phyloP scores from a whole-genome alignment of 2,113 vertebrate species.

The Xenopus borealis region DNA sequence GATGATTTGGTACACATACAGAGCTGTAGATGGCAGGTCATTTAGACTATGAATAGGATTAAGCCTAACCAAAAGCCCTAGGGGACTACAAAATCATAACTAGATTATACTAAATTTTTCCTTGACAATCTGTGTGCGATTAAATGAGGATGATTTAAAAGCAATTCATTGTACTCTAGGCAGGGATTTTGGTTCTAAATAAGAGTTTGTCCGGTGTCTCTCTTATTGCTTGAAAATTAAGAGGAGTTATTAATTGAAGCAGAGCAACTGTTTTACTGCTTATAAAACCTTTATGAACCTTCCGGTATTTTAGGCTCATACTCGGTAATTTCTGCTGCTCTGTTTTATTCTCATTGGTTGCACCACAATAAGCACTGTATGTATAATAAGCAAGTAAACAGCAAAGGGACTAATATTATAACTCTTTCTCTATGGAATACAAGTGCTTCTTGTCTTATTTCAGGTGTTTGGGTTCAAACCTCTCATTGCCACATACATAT shows the following conservation, averaged over 20 bases:
- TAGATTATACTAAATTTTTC: slow-evolving; percentile 36
- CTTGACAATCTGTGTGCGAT: slow-evolving; percentile 41
- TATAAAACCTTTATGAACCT: background rate
- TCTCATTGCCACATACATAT: too few relatives aligned
- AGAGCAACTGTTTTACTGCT: slow-evolving; percentile 18
- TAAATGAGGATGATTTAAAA: slow-evolving; percentile 46
- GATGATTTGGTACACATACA: slow-evolving; percentile 44
- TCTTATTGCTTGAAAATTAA: slow-evolving; percentile 32
- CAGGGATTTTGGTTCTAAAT: slow-evolving; percentile 26
- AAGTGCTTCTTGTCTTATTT: too few relatives aligned
- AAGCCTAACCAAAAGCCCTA: slow-evolving; percentile 40
- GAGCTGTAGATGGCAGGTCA: slow-evolving; percentile 39
- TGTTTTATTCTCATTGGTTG: background rate
- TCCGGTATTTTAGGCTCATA: background rate
- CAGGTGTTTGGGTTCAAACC: too few relatives aligned
- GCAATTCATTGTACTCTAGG: slow-evolving; percentile 20
- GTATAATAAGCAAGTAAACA: background rate
- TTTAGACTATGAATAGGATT: slow-evolving; percentile 47
- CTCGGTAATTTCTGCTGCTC: background rate
- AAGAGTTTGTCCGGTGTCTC: slow-evolving; percentile 34
- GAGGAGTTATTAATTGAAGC: slow-evolving; percentile 20
- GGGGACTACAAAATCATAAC: slow-evolving; percentile 36
- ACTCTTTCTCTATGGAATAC: too few relatives aligned
- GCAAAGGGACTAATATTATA: too few relatives aligned
- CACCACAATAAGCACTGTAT: background rate